A percentile compares a stretch with the other conserved stretches of the same genome.
Conservation (phyloP, 2,797 vertebrate genomes). For the Lutjanus argentimaculatus region DNA sequence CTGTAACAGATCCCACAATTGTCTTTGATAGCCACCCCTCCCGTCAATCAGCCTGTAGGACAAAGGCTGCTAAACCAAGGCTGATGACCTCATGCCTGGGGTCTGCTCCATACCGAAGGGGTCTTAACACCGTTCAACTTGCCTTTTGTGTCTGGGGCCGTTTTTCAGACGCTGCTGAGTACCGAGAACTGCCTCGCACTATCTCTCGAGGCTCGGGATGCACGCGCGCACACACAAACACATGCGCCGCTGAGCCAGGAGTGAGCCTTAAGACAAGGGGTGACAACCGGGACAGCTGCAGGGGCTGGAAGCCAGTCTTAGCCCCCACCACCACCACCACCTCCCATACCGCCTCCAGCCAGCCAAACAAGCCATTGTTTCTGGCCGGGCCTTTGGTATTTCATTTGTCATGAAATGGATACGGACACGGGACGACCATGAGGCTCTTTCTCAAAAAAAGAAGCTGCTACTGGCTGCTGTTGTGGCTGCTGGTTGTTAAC, state of each 20-base stretch:
- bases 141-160: slow-evolving; percentile 79
- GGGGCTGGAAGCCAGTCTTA: slow-evolving; percentile 81
- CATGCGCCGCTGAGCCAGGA: slow-evolving; percentile 75
- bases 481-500: slow-evolving; percentile 56
- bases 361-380: slow-evolving; percentile 82
- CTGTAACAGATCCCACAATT: slow-evolving; percentile 67
- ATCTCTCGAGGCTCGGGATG: slow-evolving; percentile 64
- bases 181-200: slow-evolving; percentile 58
- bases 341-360: slow-evolving; percentile 65
- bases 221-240: slow-evolving; percentile 49
- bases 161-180: slow-evolving; percentile 75
- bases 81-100: slow-evolving; percentile 82
- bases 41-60: slow-evolving; percentile 75
- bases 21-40: slow-evolving; percentile 76
- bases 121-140: slow-evolving; percentile 82
- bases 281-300: slow-evolving; percentile 88
- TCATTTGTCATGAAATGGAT: slow-evolving; percentile 89
- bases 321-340: slow-evolving; percentile 51
- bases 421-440: slow-evolving; percentile 75
- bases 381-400: slow-evolving; percentile 84
- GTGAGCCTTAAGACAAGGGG: slow-evolving; percentile 88
- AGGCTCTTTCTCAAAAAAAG: slow-evolving; percentile 79
- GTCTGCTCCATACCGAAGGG: slow-evolving; percentile 76
- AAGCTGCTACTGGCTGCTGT: slow-evolving; percentile 66
- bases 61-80: slow-evolving; percentile 82